phyloP scores from a whole-genome alignment of 1,140 invertebrate genomes.

The Maconellicoccus hirsutus region DNA sequence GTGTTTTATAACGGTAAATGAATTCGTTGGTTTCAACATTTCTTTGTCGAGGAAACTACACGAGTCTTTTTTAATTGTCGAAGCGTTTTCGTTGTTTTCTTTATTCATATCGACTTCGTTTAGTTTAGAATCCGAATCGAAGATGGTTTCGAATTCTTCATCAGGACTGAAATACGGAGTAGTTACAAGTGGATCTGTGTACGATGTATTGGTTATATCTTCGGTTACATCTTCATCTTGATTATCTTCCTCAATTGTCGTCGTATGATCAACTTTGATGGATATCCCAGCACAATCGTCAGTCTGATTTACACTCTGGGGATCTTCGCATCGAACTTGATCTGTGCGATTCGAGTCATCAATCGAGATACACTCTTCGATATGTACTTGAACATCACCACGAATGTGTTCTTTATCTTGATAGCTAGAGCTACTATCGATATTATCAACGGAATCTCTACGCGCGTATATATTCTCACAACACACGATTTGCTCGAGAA shows the following conservation, averaged over 20 bases:
- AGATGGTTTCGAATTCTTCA: neutral
- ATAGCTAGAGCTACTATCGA: neutral
- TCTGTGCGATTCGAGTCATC: too few species aligned
- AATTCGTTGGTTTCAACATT: neutral
- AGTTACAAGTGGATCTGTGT: neutral
- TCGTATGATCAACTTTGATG: neutral
- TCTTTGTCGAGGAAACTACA: neutral
- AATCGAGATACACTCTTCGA: neutral
- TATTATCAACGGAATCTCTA: too few species aligned
- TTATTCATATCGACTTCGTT: neutral
- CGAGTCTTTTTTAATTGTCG: neutral
- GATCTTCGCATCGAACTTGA: neutral
- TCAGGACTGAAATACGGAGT: constrained; percentile 8
- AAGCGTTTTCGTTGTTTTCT: neutral
- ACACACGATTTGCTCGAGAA: neutral
- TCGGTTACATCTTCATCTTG: neutral
- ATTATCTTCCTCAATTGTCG: neutral
- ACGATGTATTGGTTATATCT: neutral
- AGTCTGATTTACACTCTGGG: neutral
- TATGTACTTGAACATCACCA: neutral
- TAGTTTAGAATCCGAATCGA: neutral
- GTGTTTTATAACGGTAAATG: constrained; percentile 1
- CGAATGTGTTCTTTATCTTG: neutral
- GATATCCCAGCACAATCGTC: neutral
- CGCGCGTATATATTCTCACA: too few species aligned